These are phyloP conservation scores for Micropoecilia bifurca DNA, from an alignment of 2,797 vertebrate genomes.

Conservation along the genomic window DNA sequence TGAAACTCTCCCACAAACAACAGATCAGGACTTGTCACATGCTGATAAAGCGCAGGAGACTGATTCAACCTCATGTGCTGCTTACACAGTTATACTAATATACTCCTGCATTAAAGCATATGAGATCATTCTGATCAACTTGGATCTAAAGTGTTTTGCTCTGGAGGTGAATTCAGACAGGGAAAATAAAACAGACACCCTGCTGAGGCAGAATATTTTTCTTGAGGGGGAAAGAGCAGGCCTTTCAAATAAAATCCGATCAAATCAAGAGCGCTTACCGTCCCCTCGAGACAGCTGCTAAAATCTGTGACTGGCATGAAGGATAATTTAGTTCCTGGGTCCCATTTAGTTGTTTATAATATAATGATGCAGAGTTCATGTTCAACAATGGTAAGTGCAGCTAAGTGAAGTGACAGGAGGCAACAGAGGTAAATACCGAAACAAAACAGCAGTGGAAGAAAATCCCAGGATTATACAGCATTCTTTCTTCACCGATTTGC, in stretches of 20 bases:
- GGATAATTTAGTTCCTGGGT: constrained; percentile 26
- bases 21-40: constrained; percentile 24
- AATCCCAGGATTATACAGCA: background rate
- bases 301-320: constrained; percentile 28
- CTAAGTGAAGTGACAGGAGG: constrained; percentile 6
- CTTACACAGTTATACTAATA: constrained; percentile 7
- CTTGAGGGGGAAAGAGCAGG: constrained; percentile 40
- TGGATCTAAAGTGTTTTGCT: constrained; percentile 41
- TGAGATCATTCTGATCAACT: constrained; percentile 53
- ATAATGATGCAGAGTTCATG: constrained; percentile 6
- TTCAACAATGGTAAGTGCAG: constrained; percentile 8
- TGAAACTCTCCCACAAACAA: background rate
- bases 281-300: constrained; percentile 29
- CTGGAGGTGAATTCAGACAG: constrained; percentile 52
- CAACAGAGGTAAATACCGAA: constrained; percentile 3
- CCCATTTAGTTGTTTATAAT: constrained; percentile 2
- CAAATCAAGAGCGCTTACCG: constrained; percentile 27
- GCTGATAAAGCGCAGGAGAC: constrained; percentile 16
- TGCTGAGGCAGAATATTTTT: constrained; percentile 46
- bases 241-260: constrained; percentile 50
- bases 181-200: constrained; percentile 43
- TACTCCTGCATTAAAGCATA: constrained; percentile 18
- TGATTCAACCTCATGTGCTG: constrained; percentile 15
- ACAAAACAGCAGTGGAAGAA: background rate
- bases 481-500: background rate